Conservation (phyloP, 2,113 vertebrate species). For the Rhabdornis inornatus region DNA sequence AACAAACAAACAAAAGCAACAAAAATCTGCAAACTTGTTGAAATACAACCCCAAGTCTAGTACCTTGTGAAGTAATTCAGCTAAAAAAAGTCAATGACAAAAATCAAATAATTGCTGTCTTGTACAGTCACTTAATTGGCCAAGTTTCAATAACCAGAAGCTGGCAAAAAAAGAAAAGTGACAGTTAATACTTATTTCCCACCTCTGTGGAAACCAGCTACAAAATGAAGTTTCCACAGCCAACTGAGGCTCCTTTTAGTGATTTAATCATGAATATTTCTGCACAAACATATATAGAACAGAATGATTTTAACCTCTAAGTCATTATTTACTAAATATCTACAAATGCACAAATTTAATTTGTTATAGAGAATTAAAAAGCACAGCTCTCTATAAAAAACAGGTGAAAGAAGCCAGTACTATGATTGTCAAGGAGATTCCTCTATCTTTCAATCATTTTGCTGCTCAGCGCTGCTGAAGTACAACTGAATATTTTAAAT, state of each 20-base stretch:
- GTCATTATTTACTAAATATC: neutral
- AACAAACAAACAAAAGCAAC: neutral
- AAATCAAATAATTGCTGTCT: neutral
- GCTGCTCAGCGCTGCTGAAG: neutral
- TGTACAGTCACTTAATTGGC: neutral
- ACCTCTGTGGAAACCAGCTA: neutral
- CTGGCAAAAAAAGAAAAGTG: neutral
- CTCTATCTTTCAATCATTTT: neutral
- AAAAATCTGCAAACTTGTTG: neutral
- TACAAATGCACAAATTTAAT: neutral
- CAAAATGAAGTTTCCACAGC: neutral
- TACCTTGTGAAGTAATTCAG: neutral
- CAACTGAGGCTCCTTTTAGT: neutral
- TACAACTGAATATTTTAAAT: neutral
- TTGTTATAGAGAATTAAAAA: neutral
- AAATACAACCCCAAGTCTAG: neutral
- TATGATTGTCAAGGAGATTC: neutral
- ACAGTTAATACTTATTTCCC: neutral
- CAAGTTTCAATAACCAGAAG: neutral
- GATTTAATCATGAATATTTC: neutral
- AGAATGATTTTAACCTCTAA: neutral
- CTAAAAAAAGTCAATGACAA: neutral
- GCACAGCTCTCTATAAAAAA: neutral
- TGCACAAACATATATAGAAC: neutral
- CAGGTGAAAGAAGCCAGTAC: neutral